A percentile compares a stretch with the other conserved stretches of the same genome.
Evolutionary conservation across 2,113 vertebrate genomes (phyloP).

Genomic region (Pseudopipra pipra): DNA sequence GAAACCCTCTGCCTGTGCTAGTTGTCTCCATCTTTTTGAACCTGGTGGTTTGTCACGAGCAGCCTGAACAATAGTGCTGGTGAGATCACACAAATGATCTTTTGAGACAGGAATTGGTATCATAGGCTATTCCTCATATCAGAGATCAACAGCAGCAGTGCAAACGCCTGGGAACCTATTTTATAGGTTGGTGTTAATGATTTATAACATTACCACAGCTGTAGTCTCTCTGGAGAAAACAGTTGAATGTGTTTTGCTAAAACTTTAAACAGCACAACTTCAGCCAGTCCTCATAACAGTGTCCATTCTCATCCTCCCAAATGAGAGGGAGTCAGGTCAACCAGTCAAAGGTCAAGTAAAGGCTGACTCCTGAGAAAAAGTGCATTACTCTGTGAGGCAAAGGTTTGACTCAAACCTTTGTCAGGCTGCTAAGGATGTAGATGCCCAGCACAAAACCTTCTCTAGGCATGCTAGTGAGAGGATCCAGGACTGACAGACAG

Average conservation of each 20-base stretch:
- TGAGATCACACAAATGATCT: slow-evolving; percentile 9
- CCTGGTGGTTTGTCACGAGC: background rate
- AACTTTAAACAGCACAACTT: slow-evolving; percentile 21
- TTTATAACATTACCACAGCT: background rate
- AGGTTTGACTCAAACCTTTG: background rate
- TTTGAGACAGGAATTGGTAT: background rate
- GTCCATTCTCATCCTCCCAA: background rate
- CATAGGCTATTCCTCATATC: background rate
- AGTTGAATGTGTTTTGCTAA: background rate
- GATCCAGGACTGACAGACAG: background rate
- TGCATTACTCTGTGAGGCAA: background rate
- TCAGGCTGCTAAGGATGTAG: background rate
- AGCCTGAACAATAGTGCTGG: background rate
- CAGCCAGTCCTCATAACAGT: background rate
- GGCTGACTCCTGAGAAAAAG: background rate
- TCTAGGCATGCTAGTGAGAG: background rate
- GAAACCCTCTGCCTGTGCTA: background rate
- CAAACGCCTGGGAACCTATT: background rate
- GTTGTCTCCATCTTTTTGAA: background rate
- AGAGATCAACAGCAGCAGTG: background rate
- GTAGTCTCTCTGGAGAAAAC: background rate
- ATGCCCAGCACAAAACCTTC: background rate
- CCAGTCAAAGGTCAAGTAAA: background rate
- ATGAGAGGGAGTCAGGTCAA: background rate
- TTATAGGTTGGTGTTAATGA: slow-evolving; percentile 22